phyloP scores from a whole-genome alignment of 2,113 vertebrate species.

The Bettongia penicillata region DNA sequence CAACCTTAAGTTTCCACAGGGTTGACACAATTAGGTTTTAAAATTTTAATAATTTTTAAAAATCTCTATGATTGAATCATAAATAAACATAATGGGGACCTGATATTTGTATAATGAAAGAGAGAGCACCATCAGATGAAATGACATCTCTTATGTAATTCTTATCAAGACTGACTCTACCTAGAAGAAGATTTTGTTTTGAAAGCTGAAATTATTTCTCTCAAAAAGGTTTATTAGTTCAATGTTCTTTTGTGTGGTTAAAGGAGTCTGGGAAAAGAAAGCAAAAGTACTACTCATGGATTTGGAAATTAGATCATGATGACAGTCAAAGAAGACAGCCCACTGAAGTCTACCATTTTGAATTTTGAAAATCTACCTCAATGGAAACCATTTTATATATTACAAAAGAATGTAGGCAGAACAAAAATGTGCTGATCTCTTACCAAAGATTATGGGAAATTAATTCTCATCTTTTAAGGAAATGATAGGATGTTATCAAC shows the following conservation, averaged over 20 bases:
- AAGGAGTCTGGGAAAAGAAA: constrained; percentile 45
- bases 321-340: constrained; percentile 39
- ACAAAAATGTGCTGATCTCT: constrained; percentile 18
- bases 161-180: constrained; percentile 46
- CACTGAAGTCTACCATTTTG: constrained; percentile 45
- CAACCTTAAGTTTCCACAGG: constrained; percentile 59
- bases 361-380: constrained; percentile 40
- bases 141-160: background rate
- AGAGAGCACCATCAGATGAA: constrained; percentile 39
- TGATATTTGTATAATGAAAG: constrained; percentile 16
- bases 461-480: constrained; percentile 42
- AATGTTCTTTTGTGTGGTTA: constrained; percentile 37
- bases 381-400: constrained; percentile 38
- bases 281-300: constrained; percentile 20
- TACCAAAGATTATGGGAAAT: constrained; percentile 34
- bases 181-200: constrained; percentile 51
- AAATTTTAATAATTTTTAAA: constrained; percentile 41
- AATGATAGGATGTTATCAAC: constrained; percentile 31
- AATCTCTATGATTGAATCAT: constrained; percentile 47
- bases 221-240: constrained; percentile 4
- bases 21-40: constrained; percentile 39
- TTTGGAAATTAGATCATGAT: constrained; percentile 43
- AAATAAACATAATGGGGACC: constrained; percentile 42
- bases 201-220: constrained; percentile 15
- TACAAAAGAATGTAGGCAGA: background rate